phyloP scores from a whole-genome alignment of 2,113 vertebrate species.

The Dipodomys ordii region DNA sequence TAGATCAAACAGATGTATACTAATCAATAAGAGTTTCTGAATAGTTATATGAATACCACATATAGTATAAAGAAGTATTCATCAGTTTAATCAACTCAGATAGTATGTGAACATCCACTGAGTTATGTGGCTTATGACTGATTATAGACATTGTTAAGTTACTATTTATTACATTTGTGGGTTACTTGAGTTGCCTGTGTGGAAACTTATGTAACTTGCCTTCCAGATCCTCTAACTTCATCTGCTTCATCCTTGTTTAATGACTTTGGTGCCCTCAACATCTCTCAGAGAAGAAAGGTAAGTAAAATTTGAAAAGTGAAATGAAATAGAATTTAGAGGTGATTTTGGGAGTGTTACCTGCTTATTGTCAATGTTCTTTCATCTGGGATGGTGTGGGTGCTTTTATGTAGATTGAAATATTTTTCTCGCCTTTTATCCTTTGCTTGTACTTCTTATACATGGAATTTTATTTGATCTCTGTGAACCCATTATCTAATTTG shows the following conservation, averaged over 20 bases:
- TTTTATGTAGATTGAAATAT: neutral
- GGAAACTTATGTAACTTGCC: constrained; percentile 75
- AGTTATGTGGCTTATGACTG: constrained; percentile 1
- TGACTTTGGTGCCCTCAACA: constrained; percentile 97
- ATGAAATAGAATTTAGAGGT: neutral
- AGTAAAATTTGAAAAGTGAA: constrained; percentile 73
- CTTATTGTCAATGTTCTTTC: neutral
- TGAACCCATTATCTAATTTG: constrained; percentile 32
- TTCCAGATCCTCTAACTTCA: constrained; percentile 95
- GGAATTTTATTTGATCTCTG: constrained; percentile 53
- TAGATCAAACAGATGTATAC: constrained; percentile 3
- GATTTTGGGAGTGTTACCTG: neutral
- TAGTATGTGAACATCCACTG: constrained; percentile 25
- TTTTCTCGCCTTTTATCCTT: constrained; percentile 50
- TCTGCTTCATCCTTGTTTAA: constrained; percentile 97
- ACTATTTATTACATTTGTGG: constrained; percentile 43
- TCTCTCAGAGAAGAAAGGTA: constrained; percentile 99
- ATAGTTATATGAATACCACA: neutral
- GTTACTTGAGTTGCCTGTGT: constrained; percentile 33
- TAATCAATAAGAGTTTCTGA: neutral
- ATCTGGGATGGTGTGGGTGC: neutral
- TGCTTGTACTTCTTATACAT: neutral
- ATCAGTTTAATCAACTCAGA: neutral
- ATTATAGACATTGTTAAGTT: constrained; percentile 7
- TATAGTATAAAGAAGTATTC: neutral